Percentiles rank a stretch among this genome's conserved stretches.
phyloP scores from a whole-genome alignment of 2,797 vertebrate genomes.

The Fringilla coelebs region DNA sequence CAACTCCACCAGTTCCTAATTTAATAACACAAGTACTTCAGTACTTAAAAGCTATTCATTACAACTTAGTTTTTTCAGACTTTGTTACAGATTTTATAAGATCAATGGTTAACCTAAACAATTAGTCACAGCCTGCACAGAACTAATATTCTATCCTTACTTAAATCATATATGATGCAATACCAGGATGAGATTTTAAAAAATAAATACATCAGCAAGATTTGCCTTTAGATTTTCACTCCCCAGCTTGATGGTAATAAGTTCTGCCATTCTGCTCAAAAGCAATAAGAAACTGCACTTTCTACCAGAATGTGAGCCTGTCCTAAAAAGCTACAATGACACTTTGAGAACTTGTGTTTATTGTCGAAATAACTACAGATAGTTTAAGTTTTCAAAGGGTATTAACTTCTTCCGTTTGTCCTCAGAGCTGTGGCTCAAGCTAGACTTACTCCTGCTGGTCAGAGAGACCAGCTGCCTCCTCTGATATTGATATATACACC shows the following conservation, averaged over 20 bases:
- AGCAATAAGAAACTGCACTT: not conserved
- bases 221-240: not conserved
- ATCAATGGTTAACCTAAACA: conserved; percentile 64
- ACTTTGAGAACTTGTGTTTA: not conserved
- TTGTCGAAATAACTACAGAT: not conserved
- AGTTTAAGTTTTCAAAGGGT: not conserved
- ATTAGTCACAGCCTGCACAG: conserved; percentile 51
- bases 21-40: conserved; percentile 54
- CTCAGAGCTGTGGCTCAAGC: not conserved
- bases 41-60: conserved; percentile 59
- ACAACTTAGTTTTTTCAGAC: conserved; percentile 60
- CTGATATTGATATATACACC: fast-evolving
- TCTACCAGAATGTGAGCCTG: not conserved
- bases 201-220: not conserved
- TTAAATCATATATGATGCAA: conserved; percentile 6
- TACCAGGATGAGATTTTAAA: not conserved
- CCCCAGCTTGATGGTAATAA: not conserved
- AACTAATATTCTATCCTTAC: conserved; percentile 52
- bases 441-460: not conserved
- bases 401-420: not conserved
- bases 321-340: not conserved
- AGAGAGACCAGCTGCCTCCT: not conserved
- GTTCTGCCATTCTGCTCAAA: not conserved
- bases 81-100: conserved; percentile 58
- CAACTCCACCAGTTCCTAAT: conserved; percentile 70